Base-by-base conservation (phyloP, 2,797 vertebrate species). In the Lepidocolaptes lacrymiger region DNA sequence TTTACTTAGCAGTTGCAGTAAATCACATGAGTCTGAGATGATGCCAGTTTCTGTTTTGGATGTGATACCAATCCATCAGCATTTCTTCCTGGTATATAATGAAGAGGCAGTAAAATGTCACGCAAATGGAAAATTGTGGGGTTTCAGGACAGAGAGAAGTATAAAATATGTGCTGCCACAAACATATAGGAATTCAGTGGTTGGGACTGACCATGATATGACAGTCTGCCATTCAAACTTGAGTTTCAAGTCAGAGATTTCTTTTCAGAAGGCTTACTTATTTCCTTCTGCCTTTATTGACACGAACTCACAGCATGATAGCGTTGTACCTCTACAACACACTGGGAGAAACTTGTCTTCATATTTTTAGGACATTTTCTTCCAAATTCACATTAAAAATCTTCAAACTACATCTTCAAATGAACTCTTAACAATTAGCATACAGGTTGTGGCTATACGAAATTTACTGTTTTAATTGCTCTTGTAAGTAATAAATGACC, bases 91-190 rank as follows among this genome's bases (percentile, higher is more conserved):
- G 39, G 73, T 74, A 41, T 64, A 43, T 62, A 80, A 76, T 71
- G 86, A 93, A 93, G 73, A 93, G 71, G 81, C 93, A 92, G n/a
- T 71, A 63, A 95, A 96, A 75, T 91, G 56, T 75, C 44, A 51
- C 44, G 32, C 44, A 94, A 64, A 79, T 86, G 59, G 88, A 41
- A 85, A 85, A 93, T 66, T 58, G 64, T 64, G 44, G 67, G 28
- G 27, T 89, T 89, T 90, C 46, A 56, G 89, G 78, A 83, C 30
- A 92, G 68, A 89, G 49, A 48, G 39, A 46, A 76, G 23, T 27
- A 51, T 54, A 69, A 93, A 93, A 88, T 82, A 61, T 1, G 6
- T 83, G 85, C 75, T 95, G 80, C 59, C 71, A 69, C n/a, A 63
- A 77, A 51, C 56, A 5, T 13, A 19, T 58, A 55, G 43, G 73